These are phyloP conservation scores for Sesia bembeciformis DNA, from an alignment of 2,888 invertebrate species.

Conservation along the genomic window DNA sequence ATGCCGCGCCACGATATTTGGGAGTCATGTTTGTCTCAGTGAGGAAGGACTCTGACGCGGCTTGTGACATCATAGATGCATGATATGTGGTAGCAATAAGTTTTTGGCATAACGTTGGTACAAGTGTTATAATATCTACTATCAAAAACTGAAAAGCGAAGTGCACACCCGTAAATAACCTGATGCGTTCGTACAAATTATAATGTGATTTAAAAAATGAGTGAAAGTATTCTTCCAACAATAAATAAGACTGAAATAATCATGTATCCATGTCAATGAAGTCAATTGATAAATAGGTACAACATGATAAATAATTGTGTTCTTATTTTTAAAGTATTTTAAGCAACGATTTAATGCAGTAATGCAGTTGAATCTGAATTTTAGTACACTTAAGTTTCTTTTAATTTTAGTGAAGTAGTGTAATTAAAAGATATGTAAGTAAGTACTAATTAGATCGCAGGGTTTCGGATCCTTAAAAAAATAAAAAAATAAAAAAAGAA, in stretches of 20 bases:
- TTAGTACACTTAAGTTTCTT: not conserved
- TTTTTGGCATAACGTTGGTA: not conserved
- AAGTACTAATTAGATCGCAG: not conserved
- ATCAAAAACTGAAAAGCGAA: not conserved
- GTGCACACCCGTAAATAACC: not conserved
- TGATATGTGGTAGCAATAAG: not conserved
- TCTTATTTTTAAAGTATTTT: not conserved
- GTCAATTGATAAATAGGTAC: not conserved
- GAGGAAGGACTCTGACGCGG: constrained; percentile 31
- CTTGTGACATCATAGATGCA: not conserved
- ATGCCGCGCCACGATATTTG: constrained; percentile 30
- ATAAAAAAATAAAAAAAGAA: too few relatives aligned
- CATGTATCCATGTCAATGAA: not conserved
- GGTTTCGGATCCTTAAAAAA: not conserved
- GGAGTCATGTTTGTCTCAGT: constrained; percentile 15
- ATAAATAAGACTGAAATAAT: constrained; percentile 1
- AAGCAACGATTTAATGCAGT: not conserved
- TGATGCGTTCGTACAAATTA: constrained; percentile 40
- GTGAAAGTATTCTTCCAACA: constrained; percentile 20
- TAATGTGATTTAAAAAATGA: constrained; percentile 31
- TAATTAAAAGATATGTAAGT: not conserved
- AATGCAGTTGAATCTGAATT: not conserved
- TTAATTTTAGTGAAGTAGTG: not conserved
- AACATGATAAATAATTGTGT: not conserved
- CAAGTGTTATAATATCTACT: too few relatives aligned